These are phyloP conservation scores for Acanthopagrus latus DNA, from an alignment of 2,797 vertebrate species.

Conservation along the genomic window DNA sequence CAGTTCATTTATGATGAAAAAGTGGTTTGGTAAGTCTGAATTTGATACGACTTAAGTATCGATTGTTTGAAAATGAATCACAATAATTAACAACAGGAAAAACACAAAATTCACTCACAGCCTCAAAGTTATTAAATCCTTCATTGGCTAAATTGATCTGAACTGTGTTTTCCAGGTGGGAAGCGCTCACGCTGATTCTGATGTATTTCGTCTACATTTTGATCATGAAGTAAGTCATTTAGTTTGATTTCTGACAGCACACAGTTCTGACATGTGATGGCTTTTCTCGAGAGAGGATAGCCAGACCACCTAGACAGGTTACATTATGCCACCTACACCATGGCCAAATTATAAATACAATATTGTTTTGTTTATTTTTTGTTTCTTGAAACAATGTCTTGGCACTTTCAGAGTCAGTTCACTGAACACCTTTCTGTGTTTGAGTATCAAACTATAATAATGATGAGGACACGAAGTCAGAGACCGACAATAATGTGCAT, in stretches of 20 bases:
- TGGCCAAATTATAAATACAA: not conserved
- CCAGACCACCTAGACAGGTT: no score
- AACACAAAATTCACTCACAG: not conserved
- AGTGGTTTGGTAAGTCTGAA: slow-evolving; percentile 92
- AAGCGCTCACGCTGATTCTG: slow-evolving; percentile 92
- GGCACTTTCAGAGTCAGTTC: not conserved
- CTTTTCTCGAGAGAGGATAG: not conserved
- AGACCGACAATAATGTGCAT: not conserved
- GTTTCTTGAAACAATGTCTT: no score
- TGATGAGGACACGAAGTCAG: not conserved
- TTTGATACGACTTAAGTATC: no score
- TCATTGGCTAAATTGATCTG: not conserved
- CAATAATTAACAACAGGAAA: not conserved
- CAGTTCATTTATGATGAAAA: slow-evolving; percentile 98
- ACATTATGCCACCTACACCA: not conserved
- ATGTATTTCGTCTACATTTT: slow-evolving; percentile 96
- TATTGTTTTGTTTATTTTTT: not conserved
- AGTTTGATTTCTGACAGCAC: rapidly evolving
- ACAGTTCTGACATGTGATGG: not conserved
- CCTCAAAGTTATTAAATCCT: not conserved
- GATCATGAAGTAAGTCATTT: slow-evolving; percentile 96
- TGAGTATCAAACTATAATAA: not conserved
- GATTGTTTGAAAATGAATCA: not conserved
- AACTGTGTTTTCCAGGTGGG: slow-evolving; percentile 89
- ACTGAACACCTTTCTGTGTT: not conserved